Evolutionary conservation across 2,888 invertebrate species (phyloP).

Genomic region (Euphydryas editha): DNA sequence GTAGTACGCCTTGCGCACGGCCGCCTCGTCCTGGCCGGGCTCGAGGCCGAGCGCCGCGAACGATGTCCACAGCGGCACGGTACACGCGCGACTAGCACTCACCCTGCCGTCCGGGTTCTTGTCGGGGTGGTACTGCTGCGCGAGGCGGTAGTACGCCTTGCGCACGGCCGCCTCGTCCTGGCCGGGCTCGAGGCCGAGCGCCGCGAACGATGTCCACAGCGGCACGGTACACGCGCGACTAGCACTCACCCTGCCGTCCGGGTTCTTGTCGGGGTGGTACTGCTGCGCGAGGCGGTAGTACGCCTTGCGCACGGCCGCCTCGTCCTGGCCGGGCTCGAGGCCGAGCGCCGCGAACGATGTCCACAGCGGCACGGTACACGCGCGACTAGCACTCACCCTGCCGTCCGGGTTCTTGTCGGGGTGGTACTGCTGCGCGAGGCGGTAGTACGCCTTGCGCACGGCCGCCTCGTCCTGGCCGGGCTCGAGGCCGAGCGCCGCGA

Average conservation of each 20-base stretch:
- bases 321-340: constrained; percentile 83
- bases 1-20: constrained; percentile 97
- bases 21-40: constrained; percentile 87
- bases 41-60: constrained; percentile 90
- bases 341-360: constrained; percentile 94
- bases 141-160: constrained; percentile 97
- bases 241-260: constrained; percentile 95
- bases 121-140: constrained; percentile 99
- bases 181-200: constrained; percentile 84
- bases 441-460: constrained; percentile 97
- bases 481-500: constrained; percentile 88
- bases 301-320: constrained; percentile 94
- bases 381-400: constrained; percentile 90
- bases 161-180: constrained; percentile 93
- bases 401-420: constrained; percentile 99
- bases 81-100: too few species aligned
- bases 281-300: constrained; percentile 98
- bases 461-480: constrained; percentile 88
- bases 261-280: constrained; percentile 99
- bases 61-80: too few species aligned
- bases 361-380: too few species aligned
- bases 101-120: constrained; percentile 98
- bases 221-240: too few species aligned
- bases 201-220: too few species aligned
- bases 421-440: constrained; percentile 97